A percentile compares a stretch with the other conserved stretches of the same genome.
Evolutionary conservation across 1,140 invertebrate species (phyloP).

Genomic region (Panulirus ornatus): DNA sequence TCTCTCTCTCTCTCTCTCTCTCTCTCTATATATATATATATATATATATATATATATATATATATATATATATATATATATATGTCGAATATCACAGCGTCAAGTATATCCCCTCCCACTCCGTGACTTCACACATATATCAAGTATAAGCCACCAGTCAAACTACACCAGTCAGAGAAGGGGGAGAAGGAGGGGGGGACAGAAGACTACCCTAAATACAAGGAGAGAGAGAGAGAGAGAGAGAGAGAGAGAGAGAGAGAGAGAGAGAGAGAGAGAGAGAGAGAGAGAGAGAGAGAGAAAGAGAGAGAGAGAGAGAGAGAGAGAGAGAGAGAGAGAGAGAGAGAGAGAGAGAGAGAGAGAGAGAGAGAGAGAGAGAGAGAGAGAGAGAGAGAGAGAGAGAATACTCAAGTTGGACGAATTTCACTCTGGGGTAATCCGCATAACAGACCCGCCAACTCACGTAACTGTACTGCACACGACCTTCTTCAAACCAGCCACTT

Average conservation of each 20-base stretch:
- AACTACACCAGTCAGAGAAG: too few relatives aligned
- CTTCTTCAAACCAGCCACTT: too few relatives aligned
- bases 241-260: slow-evolving; percentile 31
- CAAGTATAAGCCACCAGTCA: too few relatives aligned
- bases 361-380: not conserved
- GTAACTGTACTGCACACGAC: too few relatives aligned
- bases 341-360: slow-evolving; percentile 10
- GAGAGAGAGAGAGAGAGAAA: not conserved
- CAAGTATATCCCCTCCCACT: not conserved
- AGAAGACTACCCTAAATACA: not conserved
- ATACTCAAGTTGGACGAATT: too few relatives aligned
- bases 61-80: not conserved
- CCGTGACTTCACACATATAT: too few relatives aligned
- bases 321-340: slow-evolving; percentile 1
- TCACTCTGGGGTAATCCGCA: too few relatives aligned
- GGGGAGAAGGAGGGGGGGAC: too few relatives aligned
- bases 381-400: not conserved
- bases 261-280: slow-evolving; percentile 34
- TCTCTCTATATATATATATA: too few relatives aligned
- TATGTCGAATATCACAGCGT: too few relatives aligned
- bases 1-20: not conserved
- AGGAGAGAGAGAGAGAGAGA: not conserved
- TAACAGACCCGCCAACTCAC: too few relatives aligned
- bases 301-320: slow-evolving; percentile 12
- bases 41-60: not conserved